phyloP scores from a whole-genome alignment of 2,888 invertebrate species.

The Brassicogethes aeneus region DNA sequence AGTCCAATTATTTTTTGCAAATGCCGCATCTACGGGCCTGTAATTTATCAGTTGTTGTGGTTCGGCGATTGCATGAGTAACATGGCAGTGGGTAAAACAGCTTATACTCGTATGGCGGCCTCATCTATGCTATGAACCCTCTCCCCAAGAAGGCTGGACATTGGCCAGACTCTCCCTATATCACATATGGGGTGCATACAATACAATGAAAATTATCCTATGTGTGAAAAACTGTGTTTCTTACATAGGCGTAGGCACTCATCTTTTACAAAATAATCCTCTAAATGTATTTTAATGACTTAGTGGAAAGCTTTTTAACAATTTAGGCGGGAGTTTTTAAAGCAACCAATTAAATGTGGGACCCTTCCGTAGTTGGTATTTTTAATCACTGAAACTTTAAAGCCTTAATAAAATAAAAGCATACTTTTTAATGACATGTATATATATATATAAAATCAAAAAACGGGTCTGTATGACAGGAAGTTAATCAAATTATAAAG shows the following conservation, averaged over 20 bases:
- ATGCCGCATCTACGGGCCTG: background rate
- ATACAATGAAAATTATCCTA: conserved; percentile 19
- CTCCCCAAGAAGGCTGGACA: conserved; percentile 28
- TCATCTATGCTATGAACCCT: conserved; percentile 20
- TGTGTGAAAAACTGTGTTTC: background rate
- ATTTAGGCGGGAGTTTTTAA: no score
- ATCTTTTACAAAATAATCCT: background rate
- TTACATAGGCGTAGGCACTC: background rate
- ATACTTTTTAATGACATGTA: no score
- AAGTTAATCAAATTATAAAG: no score
- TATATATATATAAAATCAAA: no score
- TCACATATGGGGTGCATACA: conserved; percentile 26
- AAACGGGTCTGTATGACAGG: no score
- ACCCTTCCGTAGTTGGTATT: no score
- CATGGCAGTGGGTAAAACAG: conserved; percentile 11
- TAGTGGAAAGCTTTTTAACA: no score
- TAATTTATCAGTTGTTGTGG: conserved; percentile 2
- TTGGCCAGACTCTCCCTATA: conserved; percentile 29
- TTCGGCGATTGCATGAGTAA: conserved; percentile 11
- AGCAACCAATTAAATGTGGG: no score
- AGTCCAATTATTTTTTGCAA: conserved; percentile 17
- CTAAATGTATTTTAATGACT: background rate
- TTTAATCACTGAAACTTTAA: no score
- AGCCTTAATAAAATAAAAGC: no score
- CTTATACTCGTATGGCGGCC: conserved; percentile 14